Conservation (phyloP, 2,888 invertebrate genomes). For the Meandrusa payeni region DNA sequence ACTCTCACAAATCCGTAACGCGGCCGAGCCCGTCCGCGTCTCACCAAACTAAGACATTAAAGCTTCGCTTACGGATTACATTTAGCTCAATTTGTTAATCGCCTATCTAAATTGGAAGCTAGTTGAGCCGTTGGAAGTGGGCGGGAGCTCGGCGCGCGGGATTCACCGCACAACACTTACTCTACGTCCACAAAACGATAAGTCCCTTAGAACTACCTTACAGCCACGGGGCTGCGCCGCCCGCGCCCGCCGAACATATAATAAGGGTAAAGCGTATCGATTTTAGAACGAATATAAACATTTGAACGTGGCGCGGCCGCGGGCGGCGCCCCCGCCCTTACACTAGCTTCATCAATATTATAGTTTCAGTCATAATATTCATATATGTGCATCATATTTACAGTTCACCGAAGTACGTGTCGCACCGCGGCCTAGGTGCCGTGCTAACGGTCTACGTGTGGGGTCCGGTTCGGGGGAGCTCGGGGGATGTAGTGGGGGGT, state of each 20-base stretch:
- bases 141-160: conserved; percentile 47
- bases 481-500: conserved; percentile 73
- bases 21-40: conserved; percentile 50
- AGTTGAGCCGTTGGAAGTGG: conserved; percentile 46
- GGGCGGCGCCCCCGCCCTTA: conserved; percentile 41
- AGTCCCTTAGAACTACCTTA: conserved; percentile 56
- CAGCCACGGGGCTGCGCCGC: conserved; percentile 50
- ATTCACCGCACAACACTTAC: conserved; percentile 59
- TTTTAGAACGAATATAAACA: conserved; percentile 62
- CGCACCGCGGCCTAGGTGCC: conserved; percentile 55
- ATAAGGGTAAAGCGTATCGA: conserved; percentile 74
- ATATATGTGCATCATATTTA: conserved; percentile 71
- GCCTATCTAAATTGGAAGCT: conserved; percentile 76
- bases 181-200: conserved; percentile 54
- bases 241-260: conserved; percentile 49
- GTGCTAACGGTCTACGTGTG: conserved; percentile 50
- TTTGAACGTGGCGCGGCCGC: conserved; percentile 47
- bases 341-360: conserved; percentile 60
- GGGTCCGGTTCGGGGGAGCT: conserved; percentile 34
- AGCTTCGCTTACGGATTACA: conserved; percentile 68
- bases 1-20: conserved; percentile 36
- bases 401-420: conserved; percentile 50
- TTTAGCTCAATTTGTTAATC: conserved; percentile 76
- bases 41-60: conserved; percentile 62
- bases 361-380: conserved; percentile 72